Base-by-base conservation (phyloP, 2,797 vertebrate genomes). In the Periophthalmus magnuspinnatus region DNA sequence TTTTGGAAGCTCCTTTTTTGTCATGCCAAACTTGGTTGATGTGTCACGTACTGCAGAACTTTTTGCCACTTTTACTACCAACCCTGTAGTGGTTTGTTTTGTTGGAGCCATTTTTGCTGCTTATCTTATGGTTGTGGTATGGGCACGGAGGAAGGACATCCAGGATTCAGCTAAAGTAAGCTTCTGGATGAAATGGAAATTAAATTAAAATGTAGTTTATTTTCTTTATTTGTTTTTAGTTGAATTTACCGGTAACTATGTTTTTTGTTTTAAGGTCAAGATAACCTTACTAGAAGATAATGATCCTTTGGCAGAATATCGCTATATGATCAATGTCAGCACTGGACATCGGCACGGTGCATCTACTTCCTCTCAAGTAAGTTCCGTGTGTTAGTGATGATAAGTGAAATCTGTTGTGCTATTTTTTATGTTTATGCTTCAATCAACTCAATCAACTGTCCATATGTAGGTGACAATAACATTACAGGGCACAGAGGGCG, bases 1-100 rank as follows among this genome's bases (percentile, higher is more conserved):
- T 85, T 99, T 98, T 9, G 96, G 96, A 73, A 98, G 96, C 88
- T 95, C 95, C 0, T 96, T 99, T 88, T 94, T 98, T 32, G 89
- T 99, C 76, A 92, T 95, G 91, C 96, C 97, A 10, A 98, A 97
- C 55, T 73, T 89, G 38, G 87, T 98, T 14, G 95, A 97, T 0
- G 89, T 98, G 67, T 91, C 87, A 54, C 95, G 91, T 81, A 96
- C 95, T 0, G 90, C 92, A 2, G 89, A 97, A 76, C 94, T 99
- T 5, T 99, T 99, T 74, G 92, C 93, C 38, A 97, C 96, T 0
- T 99, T 99, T 5, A 87, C 92, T 54, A 92, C 95, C 77, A 98
- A 98, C 77, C 97, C 97, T 0, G 95, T 98, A 57, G 95, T 98
- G 45, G 96, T 97, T 79, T 96, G 93, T 83, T 96, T 96, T 0